Base-by-base conservation (phyloP, 2,113 vertebrate species). In the Epinephelus lanceolatus region DNA sequence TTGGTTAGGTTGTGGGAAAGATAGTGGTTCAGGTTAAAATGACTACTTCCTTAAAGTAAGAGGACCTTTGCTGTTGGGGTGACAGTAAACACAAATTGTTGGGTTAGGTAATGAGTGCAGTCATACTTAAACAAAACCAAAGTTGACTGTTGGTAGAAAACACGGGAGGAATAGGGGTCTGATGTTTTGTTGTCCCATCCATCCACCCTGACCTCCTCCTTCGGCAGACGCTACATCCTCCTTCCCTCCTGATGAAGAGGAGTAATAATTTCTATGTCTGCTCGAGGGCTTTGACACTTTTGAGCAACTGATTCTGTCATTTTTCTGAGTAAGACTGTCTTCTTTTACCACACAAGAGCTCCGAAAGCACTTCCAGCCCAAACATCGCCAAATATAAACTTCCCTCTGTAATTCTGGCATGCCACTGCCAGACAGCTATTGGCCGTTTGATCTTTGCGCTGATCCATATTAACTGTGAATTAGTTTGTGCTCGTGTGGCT, bases 391-490 rank as follows among this genome's bases (percentile, higher is more conserved):
- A 56, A 80, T 53, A 71, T 45, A 19, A 33, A 56, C 40, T 71
- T 75, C 63, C 14, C 55, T 25, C n/a, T 21, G 8, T 23, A 47
- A 71, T 63, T 84, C 76, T 21, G 37, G 23, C 30, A 42, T 27
- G 27, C 30, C 30, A 30, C 30, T 37, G 15, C 33, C 8, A 62
- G 61, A 66, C 63, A 52, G 23, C 30, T 18, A 30, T 25, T 17
- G 49, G 27, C 25, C 2, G 14, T 71, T 49, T 23, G 21, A n/a
- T 77, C 68, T 76, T 59, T 62, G 76, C 69, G 82, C 57, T 78
- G 80, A 88, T 79, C 70, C 70, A 49, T 56, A 79, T 88, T 81
- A 82, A 80, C 56, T 30, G 47, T 71, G 78, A 84, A 78, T 88
- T 82, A 81, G 71, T 85, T 82, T 56, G 78, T 77, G 83, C 76